Evolutionary conservation across 2,113 vertebrate species (phyloP).

Genomic region (Xiphophorus couchianus): DNA sequence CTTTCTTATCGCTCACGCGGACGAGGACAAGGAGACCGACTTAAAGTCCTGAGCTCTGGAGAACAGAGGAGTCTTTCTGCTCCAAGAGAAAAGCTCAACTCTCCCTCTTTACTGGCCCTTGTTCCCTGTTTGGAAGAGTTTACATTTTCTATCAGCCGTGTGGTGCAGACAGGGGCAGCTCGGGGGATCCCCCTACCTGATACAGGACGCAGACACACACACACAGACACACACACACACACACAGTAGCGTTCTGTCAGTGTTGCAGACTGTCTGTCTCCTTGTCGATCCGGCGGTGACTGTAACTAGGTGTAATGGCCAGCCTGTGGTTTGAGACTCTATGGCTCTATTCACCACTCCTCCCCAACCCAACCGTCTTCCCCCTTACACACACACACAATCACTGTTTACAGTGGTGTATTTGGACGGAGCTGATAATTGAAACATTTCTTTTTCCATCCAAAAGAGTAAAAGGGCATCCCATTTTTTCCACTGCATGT

Average conservation of each 20-base stretch:
- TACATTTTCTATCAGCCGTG: conserved; percentile 82
- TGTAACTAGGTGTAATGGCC: conserved; percentile 88
- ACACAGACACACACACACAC: conserved; percentile 13
- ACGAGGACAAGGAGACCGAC: conserved; percentile 27
- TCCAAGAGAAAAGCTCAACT: conserved; percentile 50
- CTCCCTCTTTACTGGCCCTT: conserved; percentile 50
- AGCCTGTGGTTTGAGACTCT: conserved; percentile 83
- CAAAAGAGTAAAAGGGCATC: conserved; percentile 74
- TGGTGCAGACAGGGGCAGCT: conserved; percentile 72
- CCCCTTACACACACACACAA: conserved; percentile 22
- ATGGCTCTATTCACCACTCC: conserved; percentile 83
- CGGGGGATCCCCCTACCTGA: conserved; percentile 84
- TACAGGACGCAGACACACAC: conserved; percentile 34
- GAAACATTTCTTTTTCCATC: conserved; percentile 81
- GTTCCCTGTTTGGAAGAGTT: conserved; percentile 67
- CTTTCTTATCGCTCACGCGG: conserved; percentile 29
- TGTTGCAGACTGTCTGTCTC: conserved; percentile 88
- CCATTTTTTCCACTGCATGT: conserved; percentile 63
- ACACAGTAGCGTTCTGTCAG: conserved; percentile 76
- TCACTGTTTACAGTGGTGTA: conserved; percentile 72
- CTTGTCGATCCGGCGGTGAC: conserved; percentile 88
- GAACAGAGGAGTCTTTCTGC: conserved; percentile 72
- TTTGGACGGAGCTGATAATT: conserved; percentile 76
- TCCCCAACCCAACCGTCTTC: conserved; percentile 30
- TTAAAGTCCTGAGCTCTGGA: conserved; percentile 23